Evolutionary conservation across 2,888 invertebrate genomes (phyloP).

Genomic region (Brachyptera risi): DNA sequence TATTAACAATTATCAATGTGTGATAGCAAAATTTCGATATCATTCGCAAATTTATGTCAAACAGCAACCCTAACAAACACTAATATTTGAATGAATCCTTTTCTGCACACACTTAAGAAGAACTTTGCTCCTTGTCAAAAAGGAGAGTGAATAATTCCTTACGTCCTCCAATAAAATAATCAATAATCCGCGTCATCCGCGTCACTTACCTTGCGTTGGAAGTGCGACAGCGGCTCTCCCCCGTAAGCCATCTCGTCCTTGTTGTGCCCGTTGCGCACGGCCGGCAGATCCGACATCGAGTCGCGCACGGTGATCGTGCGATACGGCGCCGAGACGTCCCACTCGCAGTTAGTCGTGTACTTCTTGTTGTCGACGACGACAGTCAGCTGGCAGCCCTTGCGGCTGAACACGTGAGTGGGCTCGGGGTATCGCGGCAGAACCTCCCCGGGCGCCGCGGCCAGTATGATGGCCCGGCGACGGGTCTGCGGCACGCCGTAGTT

Average conservation of each 20-base stretch:
- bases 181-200: background rate
- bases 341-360: slow-evolving; percentile 52
- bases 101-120: too few relatives aligned
- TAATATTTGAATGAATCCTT: too few relatives aligned
- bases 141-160: too few relatives aligned
- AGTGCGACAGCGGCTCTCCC: slow-evolving; percentile 66
- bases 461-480: slow-evolving; percentile 67
- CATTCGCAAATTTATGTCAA: too few relatives aligned
- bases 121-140: too few relatives aligned
- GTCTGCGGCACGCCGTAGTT: slow-evolving; percentile 83
- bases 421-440: slow-evolving; percentile 72
- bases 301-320: slow-evolving; percentile 76
- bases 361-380: slow-evolving; percentile 58
- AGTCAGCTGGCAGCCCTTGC: slow-evolving; percentile 59
- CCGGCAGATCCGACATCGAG: slow-evolving; percentile 77
- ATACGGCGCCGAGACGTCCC: slow-evolving; percentile 68
- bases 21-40: too few relatives aligned
- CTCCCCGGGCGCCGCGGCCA: slow-evolving; percentile 79
- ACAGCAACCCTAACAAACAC: too few relatives aligned
- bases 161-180: background rate
- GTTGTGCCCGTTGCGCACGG: slow-evolving; percentile 66
- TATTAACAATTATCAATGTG: too few relatives aligned
- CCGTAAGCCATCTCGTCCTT: slow-evolving; percentile 66
- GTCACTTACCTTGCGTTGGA: slow-evolving; percentile 56
- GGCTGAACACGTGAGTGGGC: slow-evolving; percentile 72